Evolutionary conservation across 2,888 invertebrate species (phyloP).

Genomic region (Noctua fimbriata): DNA sequence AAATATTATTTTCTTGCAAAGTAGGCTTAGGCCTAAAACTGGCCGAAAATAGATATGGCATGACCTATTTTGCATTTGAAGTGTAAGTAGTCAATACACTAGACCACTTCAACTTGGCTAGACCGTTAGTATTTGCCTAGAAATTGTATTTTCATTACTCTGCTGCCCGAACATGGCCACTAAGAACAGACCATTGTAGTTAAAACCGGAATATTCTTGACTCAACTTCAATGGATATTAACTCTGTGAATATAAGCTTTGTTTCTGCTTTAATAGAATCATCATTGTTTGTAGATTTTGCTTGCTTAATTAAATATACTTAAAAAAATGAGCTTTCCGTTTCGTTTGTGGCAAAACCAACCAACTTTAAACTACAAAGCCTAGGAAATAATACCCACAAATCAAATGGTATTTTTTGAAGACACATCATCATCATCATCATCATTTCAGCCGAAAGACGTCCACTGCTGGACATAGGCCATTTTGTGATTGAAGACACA

Average conservation of each 20-base stretch:
- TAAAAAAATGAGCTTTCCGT: not conserved
- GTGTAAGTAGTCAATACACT: constrained; percentile 28
- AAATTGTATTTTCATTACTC: constrained; percentile 44
- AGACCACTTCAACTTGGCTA: constrained; percentile 5
- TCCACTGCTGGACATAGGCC: too few relatives aligned
- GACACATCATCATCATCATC: too few relatives aligned
- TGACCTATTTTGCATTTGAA: constrained; percentile 43
- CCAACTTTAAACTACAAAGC: not conserved
- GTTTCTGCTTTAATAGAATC: not conserved
- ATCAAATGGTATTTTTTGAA: not conserved
- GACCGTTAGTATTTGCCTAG: constrained; percentile 41
- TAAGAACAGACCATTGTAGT: constrained; percentile 21
- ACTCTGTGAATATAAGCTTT: constrained; percentile 1
- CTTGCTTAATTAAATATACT: not conserved
- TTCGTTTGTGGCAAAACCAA: not conserved
- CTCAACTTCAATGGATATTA: constrained; percentile 12
- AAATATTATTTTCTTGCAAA: not conserved
- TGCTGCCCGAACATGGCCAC: not conserved
- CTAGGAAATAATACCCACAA: not conserved
- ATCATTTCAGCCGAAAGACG: too few relatives aligned
- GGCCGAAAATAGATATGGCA: not conserved
- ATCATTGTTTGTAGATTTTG: not conserved
- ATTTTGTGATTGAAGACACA: not conserved
- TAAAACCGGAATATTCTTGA: constrained; percentile 14
- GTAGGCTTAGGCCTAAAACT: not conserved